A percentile compares a stretch with the other conserved stretches of the same genome.
Conservation (phyloP, 2,113 vertebrate species). For the Stegastes partitus region DNA sequence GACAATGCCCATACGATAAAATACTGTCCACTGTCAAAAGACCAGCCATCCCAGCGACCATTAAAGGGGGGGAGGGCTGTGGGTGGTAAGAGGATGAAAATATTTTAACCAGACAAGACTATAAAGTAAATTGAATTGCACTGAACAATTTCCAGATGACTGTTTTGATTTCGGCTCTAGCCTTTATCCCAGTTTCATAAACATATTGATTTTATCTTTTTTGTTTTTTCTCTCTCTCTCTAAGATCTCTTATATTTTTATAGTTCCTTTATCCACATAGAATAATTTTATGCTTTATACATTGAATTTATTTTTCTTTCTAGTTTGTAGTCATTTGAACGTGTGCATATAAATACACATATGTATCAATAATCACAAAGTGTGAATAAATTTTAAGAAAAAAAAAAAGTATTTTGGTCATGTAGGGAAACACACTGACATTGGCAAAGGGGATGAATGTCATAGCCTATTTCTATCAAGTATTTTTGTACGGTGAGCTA, state of each 20-base stretch:
- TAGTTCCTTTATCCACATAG: constrained; percentile 87
- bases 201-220: constrained; percentile 74
- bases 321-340: constrained; percentile 81
- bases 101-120: constrained; percentile 79
- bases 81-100: constrained; percentile 88
- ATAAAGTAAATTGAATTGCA: constrained; percentile 84
- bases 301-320: constrained; percentile 78
- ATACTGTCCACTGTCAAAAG: constrained; percentile 89
- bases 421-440: constrained; percentile 76
- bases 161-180: constrained; percentile 83
- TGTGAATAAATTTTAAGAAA: constrained; percentile 68
- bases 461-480: constrained; percentile 76
- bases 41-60: constrained; percentile 85
- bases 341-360: constrained; percentile 73
- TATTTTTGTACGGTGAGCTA: constrained; percentile 83
- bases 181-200: constrained; percentile 80
- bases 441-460: constrained; percentile 77
- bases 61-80: constrained; percentile 88
- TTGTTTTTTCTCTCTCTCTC: constrained; percentile 43
- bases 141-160: constrained; percentile 87
- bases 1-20: constrained; percentile 90
- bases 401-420: constrained; percentile 70
- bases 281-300: constrained; percentile 85
- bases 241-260: constrained; percentile 88
- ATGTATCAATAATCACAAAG: constrained; percentile 78